phyloP scores from a whole-genome alignment of 2,888 invertebrate genomes.

The Lacanobia oleracea region DNA sequence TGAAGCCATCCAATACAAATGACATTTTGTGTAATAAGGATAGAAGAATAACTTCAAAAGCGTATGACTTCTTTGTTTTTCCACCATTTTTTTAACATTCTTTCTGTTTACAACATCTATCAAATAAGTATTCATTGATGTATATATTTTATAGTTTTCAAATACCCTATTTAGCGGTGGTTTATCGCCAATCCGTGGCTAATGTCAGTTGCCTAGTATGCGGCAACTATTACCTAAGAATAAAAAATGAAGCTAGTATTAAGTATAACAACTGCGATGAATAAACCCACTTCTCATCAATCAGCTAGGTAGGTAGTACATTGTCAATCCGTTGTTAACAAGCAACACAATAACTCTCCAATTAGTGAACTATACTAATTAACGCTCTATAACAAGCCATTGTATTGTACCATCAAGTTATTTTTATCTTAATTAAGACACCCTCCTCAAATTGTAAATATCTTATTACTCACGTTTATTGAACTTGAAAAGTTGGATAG shows the following conservation, averaged over 20 bases:
- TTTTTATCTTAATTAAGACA: conserved; percentile 9
- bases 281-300: conserved; percentile 9
- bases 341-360: conserved; percentile 48
- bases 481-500: conserved; percentile 19
- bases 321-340: conserved; percentile 37
- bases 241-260: not conserved
- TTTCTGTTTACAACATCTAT: no score
- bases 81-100: no score
- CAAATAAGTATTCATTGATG: no score
- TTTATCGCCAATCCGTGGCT: not conserved
- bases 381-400: conserved; percentile 31
- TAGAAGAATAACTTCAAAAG: no score
- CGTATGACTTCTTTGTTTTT: no score
- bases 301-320: conserved; percentile 4
- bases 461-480: conserved; percentile 4
- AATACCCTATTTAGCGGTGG: no score
- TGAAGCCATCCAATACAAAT: no score
- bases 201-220: not conserved
- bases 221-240: not conserved
- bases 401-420: conserved; percentile 5
- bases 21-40: no score
- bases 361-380: conserved; percentile 46
- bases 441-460: conserved; percentile 2
- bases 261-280: not conserved
- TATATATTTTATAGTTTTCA: no score